phyloP scores from a whole-genome alignment of 1,140 invertebrate genomes.

The Hydropsyche tenuis region DNA sequence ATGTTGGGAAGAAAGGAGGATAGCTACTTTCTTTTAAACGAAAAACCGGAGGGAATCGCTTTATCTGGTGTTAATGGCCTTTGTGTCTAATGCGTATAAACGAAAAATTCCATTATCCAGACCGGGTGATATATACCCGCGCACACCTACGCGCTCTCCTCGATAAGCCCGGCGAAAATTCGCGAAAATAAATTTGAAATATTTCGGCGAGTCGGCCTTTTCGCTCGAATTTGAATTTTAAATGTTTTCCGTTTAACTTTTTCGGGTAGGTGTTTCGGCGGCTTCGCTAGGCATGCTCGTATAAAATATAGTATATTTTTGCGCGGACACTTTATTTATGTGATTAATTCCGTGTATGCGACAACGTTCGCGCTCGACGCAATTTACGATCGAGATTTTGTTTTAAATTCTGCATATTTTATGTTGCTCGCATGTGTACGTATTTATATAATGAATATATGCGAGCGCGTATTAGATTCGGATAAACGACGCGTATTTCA shows the following conservation, averaged over 20 bases:
- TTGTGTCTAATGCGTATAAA: conserved; percentile 36
- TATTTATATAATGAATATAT: too few species aligned
- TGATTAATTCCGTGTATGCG: conserved; percentile 45
- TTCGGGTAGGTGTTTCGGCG: background rate
- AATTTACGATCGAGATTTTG: conserved; percentile 34
- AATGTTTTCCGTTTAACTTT: conserved; percentile 16
- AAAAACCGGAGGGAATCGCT: conserved; percentile 22
- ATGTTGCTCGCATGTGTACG: conserved; percentile 4
- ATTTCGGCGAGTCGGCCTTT: background rate
- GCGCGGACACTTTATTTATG: conserved; percentile 40
- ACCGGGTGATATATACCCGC: background rate
- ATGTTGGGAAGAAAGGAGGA: conserved; percentile 17
- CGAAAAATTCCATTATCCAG: conserved; percentile 32
- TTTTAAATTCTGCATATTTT: conserved; percentile 30
- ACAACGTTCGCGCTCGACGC: conserved; percentile 8
- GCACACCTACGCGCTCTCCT: too few species aligned
- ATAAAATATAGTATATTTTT: conserved; percentile 6
- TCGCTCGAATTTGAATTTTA: conserved; percentile 14
- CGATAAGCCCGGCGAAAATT: too few species aligned
- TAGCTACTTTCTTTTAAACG: conserved; percentile 23
- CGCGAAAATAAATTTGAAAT: too few species aligned
- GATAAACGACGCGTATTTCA: background rate
- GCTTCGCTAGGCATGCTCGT: background rate
- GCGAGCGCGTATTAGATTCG: conserved; percentile 25
- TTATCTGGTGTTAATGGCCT: conserved; percentile 35